phyloP scores from a whole-genome alignment of 2,113 vertebrate species.

The Dermatemys mawii region DNA sequence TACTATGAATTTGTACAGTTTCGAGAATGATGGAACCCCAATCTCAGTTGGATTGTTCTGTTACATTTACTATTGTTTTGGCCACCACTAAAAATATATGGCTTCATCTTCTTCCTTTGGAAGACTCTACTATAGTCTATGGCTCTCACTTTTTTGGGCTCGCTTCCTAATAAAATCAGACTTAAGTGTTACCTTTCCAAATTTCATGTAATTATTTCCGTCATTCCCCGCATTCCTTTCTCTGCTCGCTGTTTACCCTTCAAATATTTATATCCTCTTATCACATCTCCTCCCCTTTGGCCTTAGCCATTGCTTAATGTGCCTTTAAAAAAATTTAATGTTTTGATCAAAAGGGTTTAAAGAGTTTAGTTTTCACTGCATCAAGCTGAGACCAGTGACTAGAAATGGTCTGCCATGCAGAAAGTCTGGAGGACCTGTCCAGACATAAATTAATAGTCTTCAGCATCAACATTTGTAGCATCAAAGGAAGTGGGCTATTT shows the following conservation, averaged over 20 bases:
- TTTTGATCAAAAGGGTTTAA: neutral
- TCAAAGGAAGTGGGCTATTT: neutral
- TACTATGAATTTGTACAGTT: neutral
- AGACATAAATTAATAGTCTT: neutral
- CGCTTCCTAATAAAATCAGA: neutral
- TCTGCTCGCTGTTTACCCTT: neutral
- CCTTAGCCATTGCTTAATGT: neutral
- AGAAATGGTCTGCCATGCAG: neutral
- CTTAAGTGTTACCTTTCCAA: neutral
- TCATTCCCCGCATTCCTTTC: neutral
- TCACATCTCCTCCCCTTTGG: neutral
- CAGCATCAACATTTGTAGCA: neutral
- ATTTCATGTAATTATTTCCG: neutral
- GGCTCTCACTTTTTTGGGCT: neutral
- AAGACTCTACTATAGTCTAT: neutral
- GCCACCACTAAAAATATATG: neutral
- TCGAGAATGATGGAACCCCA: neutral
- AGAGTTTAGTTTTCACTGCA: neutral
- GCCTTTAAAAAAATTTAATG: neutral
- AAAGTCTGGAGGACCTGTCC: neutral
- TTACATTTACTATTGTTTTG: neutral
- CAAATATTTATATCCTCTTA: neutral
- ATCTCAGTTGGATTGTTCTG: neutral
- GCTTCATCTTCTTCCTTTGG: neutral
- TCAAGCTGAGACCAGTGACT: rapidly evolving